Conservation (phyloP, 1,140 invertebrate genomes). For the Antheraea pernyi region DNA sequence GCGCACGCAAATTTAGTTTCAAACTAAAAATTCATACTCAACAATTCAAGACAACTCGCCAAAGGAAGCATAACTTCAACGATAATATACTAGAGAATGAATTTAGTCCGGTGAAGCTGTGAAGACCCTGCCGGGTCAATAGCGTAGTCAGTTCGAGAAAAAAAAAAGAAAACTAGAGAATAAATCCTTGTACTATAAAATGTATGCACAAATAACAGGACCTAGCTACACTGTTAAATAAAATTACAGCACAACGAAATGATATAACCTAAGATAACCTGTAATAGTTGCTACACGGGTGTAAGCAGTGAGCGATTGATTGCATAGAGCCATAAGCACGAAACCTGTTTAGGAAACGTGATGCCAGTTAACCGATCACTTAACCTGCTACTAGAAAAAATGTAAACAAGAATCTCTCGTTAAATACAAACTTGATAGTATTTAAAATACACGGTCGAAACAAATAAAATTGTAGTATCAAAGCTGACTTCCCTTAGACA, state of each 20-base stretch:
- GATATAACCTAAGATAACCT: slow-evolving; percentile 4
- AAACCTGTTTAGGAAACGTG: neutral
- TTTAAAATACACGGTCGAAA: neutral
- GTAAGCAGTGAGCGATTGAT: slow-evolving; percentile 1
- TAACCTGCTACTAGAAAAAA: neutral
- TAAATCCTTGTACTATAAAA: too few relatives aligned
- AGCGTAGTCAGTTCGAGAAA: too few relatives aligned
- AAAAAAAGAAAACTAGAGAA: too few relatives aligned
- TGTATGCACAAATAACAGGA: neutral
- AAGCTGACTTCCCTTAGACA: too few relatives aligned
- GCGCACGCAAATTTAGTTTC: too few relatives aligned
- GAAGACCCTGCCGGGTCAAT: too few relatives aligned
- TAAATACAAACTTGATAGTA: neutral
- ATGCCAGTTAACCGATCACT: neutral
- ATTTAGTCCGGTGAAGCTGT: too few relatives aligned
- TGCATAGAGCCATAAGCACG: neutral
- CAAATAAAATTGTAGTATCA: too few relatives aligned
- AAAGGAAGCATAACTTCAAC: too few relatives aligned
- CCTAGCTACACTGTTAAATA: neutral
- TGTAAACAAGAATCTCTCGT: neutral
- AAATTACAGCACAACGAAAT: neutral
- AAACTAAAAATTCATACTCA: too few relatives aligned
- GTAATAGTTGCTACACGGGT: neutral
- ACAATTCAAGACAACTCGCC: too few relatives aligned
- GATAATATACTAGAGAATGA: too few relatives aligned